phyloP scores from a whole-genome alignment of 1,140 invertebrate species.

The Armadillidium nasatum region DNA sequence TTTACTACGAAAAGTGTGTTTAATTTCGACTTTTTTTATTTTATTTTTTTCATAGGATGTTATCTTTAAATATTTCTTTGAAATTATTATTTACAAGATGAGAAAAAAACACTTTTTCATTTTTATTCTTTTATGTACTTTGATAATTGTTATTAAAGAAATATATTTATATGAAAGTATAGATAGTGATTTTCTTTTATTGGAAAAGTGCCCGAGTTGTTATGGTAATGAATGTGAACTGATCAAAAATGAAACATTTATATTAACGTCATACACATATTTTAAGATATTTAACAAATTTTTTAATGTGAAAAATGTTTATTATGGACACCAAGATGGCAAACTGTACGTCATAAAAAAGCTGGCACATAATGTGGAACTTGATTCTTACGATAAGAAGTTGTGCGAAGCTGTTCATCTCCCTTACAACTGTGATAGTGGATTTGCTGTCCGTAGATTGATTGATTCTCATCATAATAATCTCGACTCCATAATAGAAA shows the following conservation, averaged over 20 bases:
- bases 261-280: not conserved
- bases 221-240: not conserved
- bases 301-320: conserved; percentile 34
- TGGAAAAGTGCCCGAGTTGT: not conserved
- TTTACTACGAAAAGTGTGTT: no score
- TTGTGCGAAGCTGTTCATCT: conserved; percentile 45
- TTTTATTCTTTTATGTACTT: no score
- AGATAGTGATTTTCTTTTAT: not conserved
- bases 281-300: not conserved
- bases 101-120: no score
- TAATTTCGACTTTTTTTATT: no score
- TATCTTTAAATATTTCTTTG: no score
- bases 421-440: conserved; percentile 21
- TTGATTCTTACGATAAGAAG: conserved; percentile 47
- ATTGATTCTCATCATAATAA: not conserved
- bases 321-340: conserved; percentile 22
- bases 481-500: conserved; percentile 16
- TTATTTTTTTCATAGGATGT: no score
- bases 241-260: not conserved
- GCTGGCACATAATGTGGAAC: conserved; percentile 48
- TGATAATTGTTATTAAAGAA: not conserved
- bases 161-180: not conserved
- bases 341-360: conserved; percentile 47
- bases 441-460: conserved; percentile 9
- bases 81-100: no score